phyloP scores from a whole-genome alignment of 35 echinoderm and acorn worm genomes.

The Ptychodera flava region DNA sequence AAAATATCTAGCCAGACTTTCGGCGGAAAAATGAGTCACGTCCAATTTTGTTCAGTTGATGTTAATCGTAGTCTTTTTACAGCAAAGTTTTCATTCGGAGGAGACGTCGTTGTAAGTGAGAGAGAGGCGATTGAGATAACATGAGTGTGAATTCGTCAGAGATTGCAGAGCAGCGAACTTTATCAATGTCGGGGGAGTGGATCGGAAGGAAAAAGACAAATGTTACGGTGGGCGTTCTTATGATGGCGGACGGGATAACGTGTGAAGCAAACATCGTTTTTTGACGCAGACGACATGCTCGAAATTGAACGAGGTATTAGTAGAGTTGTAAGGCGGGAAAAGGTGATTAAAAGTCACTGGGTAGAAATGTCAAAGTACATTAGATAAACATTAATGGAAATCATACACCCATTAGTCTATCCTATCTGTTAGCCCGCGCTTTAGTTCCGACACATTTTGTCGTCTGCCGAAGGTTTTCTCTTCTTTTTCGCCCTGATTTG shows the following conservation, averaged over 20 bases:
- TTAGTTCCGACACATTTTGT: not conserved
- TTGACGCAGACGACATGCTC: not conserved
- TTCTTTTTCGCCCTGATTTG: not conserved
- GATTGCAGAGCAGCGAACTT: too few species aligned
- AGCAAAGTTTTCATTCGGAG: too few species aligned
- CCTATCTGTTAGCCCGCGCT: not conserved
- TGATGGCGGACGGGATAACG: not conserved
- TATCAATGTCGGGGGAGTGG: too few species aligned
- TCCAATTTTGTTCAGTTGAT: too few species aligned
- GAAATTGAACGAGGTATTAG: not conserved
- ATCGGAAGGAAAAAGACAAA: too few species aligned
- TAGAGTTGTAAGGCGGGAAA: not conserved
- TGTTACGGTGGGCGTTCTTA: not conserved
- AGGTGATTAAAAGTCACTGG: not conserved
- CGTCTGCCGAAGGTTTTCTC: not conserved
- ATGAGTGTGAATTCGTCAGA: too few species aligned
- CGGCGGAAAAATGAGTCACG: too few species aligned
- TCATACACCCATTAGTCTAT: not conserved
- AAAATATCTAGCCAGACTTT: too few species aligned
- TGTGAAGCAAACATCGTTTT: not conserved
- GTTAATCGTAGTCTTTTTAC: too few species aligned
- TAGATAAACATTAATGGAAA: slow-evolving; percentile 2
- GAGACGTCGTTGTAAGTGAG: too few species aligned
- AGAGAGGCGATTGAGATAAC: too few species aligned
- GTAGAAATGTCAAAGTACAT: not conserved